These are phyloP conservation scores for Aselliscus stoliczkanus DNA, from an alignment of 2,797 vertebrate species.

Conservation along the genomic window DNA sequence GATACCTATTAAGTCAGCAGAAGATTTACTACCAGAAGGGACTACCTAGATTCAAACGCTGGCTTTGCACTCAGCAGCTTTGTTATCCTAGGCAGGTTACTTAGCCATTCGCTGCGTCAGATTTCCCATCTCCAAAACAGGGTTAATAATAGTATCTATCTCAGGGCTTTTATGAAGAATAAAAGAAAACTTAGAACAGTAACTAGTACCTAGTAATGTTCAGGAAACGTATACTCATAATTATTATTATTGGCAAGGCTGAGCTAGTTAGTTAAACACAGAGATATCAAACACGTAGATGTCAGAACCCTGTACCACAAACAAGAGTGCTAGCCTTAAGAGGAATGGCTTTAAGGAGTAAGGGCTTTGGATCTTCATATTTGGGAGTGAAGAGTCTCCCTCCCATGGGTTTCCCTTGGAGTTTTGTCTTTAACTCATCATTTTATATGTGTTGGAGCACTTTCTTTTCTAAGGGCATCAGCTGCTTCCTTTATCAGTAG, in stretches of 20 bases:
- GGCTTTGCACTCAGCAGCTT: not conserved
- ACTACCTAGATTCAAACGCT: not conserved
- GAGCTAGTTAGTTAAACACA: not conserved
- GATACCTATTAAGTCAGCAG: not conserved
- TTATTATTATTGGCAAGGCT: not conserved
- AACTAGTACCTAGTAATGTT: not conserved
- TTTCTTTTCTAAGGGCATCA: not conserved
- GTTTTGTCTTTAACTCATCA: not conserved
- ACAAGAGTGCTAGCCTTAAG: not conserved
- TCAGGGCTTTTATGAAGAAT: conserved; percentile 12
- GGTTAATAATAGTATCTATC: not conserved
- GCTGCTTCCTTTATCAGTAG: not conserved
- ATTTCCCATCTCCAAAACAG: not conserved
- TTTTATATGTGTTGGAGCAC: not conserved
- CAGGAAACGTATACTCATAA: not conserved
- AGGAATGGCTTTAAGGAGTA: not conserved
- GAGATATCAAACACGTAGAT: not conserved
- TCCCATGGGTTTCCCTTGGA: not conserved
- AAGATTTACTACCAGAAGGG: not conserved
- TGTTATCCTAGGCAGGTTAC: not conserved
- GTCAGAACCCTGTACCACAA: not conserved
- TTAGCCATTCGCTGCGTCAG: not conserved
- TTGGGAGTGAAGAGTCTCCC: not conserved
- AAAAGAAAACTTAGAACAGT: conserved; percentile 5
- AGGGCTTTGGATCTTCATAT: not conserved